These are phyloP conservation scores for Aphelocoma coerulescens DNA, from an alignment of 2,113 vertebrate species.

Conservation along the genomic window DNA sequence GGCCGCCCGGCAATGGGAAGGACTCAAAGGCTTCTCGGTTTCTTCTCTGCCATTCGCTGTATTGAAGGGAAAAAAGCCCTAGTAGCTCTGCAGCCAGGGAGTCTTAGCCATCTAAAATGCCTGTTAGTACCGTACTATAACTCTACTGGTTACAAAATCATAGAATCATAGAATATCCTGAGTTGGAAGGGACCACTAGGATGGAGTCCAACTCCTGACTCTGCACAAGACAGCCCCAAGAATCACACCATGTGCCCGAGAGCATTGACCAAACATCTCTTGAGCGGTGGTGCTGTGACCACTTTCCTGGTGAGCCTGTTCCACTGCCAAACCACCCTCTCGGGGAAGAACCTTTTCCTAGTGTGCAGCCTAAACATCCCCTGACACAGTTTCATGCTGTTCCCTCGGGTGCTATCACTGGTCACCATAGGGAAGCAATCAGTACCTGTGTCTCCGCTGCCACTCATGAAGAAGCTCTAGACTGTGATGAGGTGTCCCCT, in stretches of 20 bases:
- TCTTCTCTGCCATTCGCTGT: not conserved
- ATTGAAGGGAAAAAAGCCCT: not conserved
- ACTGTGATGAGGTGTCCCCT: not conserved
- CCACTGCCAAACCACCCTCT: not conserved
- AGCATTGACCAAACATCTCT: not conserved
- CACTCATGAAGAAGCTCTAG: not conserved
- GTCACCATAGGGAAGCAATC: rapidly evolving
- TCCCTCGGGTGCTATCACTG: rapidly evolving
- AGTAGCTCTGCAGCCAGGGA: not conserved
- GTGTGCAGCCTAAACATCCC: not conserved
- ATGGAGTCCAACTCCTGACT: not conserved
- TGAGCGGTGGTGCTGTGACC: not conserved
- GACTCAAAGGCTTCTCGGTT: not conserved
- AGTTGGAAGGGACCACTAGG: not conserved
- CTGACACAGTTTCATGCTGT: not conserved
- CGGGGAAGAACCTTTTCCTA: not conserved
- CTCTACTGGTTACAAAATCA: not conserved
- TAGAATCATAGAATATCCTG: not conserved
- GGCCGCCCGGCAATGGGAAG: not conserved
- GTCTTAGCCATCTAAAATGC: not conserved
- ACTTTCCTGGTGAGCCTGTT: not conserved
- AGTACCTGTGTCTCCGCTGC: not conserved
- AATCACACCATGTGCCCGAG: not conserved
- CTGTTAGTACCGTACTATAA: rapidly evolving
- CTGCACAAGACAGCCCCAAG: not conserved